A percentile compares a stretch with the other conserved stretches of the same genome.
Evolutionary conservation across 2,113 vertebrate species (phyloP).

Genomic region (Campylomormyrus numenius): DNA sequence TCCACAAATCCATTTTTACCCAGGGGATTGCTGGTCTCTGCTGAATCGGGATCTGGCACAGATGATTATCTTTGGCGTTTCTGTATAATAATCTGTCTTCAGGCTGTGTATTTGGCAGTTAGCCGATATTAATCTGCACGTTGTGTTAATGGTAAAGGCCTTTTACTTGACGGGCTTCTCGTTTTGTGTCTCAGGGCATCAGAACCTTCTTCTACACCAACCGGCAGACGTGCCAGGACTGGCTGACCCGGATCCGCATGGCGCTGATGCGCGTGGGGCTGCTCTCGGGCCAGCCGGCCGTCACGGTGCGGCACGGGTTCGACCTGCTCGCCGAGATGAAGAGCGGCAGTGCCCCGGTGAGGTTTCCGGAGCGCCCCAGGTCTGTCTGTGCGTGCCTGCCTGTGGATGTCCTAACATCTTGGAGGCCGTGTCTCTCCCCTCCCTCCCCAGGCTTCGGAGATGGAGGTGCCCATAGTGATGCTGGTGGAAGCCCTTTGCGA

Average conservation of each 20-base stretch:
- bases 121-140: not conserved
- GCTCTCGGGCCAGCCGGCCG: constrained; percentile 91
- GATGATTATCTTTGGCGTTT: not conserved
- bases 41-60: not conserved
- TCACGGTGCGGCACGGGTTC: constrained; percentile 91
- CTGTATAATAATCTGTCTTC: not conserved
- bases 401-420: not conserved
- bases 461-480: constrained; percentile 88
- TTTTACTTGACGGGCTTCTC: not conserved
- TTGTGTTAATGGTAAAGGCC: not conserved
- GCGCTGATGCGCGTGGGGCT: constrained; percentile 93
- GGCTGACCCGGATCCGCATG: constrained; percentile 89
- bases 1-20: not conserved
- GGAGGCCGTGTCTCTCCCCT: not conserved
- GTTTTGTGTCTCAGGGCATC: constrained; percentile 68
- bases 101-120: not conserved
- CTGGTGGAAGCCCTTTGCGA: constrained; percentile 92
- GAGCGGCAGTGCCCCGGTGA: constrained; percentile 74
- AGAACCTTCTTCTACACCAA: constrained; percentile 96
- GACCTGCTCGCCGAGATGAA: constrained; percentile 93
- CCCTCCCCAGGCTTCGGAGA: constrained; percentile 70
- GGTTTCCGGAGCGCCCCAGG: not conserved
- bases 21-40: not conserved
- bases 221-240: constrained; percentile 95
- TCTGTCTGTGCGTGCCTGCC: rapidly evolving